phyloP scores from a whole-genome alignment of 37 sponge, comb jelly and placozoan genomes.

The Halichondria panicea region DNA sequence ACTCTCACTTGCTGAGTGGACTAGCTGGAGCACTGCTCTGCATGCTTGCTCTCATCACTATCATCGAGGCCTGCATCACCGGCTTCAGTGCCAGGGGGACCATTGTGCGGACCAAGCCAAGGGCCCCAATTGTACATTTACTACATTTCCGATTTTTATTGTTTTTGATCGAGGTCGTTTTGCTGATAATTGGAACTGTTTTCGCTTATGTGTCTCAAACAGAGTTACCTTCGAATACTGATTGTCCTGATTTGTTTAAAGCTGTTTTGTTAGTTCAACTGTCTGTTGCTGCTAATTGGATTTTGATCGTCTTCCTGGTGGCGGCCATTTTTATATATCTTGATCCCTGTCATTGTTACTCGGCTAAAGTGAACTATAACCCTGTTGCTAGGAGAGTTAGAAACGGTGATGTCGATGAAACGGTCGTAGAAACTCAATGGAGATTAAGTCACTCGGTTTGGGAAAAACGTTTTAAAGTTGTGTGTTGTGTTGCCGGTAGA shows the following conservation, averaged over 20 bases:
- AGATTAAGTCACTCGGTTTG: slow-evolving; percentile 35
- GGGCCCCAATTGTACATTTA: slow-evolving; percentile 47
- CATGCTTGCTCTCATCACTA: slow-evolving; percentile 11
- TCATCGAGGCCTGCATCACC: slow-evolving; percentile 41
- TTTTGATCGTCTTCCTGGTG: slow-evolving; percentile 33
- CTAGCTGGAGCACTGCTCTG: slow-evolving; percentile 33
- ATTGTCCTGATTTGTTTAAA: slow-evolving; percentile 37
- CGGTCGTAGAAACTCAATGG: slow-evolving; percentile 26
- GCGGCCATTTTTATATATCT: slow-evolving; percentile 52
- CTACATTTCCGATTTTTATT: slow-evolving; percentile 55
- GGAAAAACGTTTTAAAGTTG: slow-evolving; percentile 61
- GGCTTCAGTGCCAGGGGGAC: slow-evolving; percentile 66
- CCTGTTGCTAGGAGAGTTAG: not conserved
- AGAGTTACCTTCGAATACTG: not conserved
- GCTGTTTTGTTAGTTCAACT: slow-evolving; percentile 23
- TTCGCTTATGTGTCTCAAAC: slow-evolving; percentile 40
- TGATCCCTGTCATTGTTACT: slow-evolving; percentile 79
- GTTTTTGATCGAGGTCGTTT: slow-evolving; percentile 40
- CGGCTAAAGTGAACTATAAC: slow-evolving; percentile 33
- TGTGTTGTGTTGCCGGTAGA: slow-evolving; percentile 41
- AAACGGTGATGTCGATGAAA: not conserved
- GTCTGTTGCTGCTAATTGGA: slow-evolving; percentile 52
- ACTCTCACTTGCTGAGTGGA: slow-evolving; percentile 25
- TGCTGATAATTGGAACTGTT: slow-evolving; percentile 50
- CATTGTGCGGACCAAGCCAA: slow-evolving; percentile 44